phyloP scores from a whole-genome alignment of 2,113 vertebrate genomes.

The Mirza zaza region DNA sequence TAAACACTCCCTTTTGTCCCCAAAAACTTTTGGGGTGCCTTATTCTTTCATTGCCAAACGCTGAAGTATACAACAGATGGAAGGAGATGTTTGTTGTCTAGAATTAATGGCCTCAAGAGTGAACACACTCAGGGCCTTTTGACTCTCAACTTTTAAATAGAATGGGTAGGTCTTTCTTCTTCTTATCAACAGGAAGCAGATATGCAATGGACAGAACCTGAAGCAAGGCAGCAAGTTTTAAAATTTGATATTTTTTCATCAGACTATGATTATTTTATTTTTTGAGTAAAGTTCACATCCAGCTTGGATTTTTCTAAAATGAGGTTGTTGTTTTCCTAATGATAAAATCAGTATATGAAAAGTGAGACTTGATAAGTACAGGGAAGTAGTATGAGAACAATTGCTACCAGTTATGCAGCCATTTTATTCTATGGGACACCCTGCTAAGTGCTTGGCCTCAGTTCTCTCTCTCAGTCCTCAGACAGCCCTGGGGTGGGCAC shows the following conservation, averaged over 20 bases:
- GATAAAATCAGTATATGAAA: not conserved
- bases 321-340: constrained; percentile 16
- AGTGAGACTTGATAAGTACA: not conserved
- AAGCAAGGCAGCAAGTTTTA: not conserved
- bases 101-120: constrained; percentile 2
- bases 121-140: constrained; percentile 31
- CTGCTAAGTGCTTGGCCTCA: not conserved
- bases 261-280: not conserved
- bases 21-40: not conserved
- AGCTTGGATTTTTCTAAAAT: constrained; percentile 29
- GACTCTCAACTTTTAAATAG: not conserved
- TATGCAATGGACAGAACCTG: not conserved
- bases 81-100: not conserved
- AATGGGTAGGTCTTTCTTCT: not conserved
- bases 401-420: not conserved
- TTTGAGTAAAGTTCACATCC: not conserved
- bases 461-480: not conserved
- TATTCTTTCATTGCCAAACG: not conserved
- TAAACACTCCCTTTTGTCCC: not conserved
- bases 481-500: no score
- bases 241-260: not conserved
- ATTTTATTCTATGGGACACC: not conserved
- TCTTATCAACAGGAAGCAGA: constrained; percentile 49
- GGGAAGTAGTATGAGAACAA: not conserved
- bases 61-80: not conserved